Evolutionary conservation across 2,113 vertebrate species (phyloP), one percentile per base, ranked within the genome.

Genomic region (Furnarius figulus): DNA sequence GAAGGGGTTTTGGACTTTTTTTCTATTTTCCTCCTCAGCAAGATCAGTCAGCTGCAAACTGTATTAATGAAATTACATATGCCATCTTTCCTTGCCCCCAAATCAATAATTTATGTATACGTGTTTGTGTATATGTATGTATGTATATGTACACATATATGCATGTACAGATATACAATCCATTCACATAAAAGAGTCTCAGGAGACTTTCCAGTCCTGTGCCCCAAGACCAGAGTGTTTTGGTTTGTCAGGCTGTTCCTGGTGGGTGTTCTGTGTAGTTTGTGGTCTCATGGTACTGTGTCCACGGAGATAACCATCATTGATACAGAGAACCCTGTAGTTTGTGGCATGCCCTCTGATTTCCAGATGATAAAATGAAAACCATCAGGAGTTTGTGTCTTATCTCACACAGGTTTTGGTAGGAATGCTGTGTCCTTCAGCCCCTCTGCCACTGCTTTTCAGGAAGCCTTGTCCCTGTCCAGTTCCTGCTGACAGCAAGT

Each of bases 401-500:
- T 71, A 47, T 18, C 19, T 14, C 11, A 10, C 8, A 7, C 8
- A 33, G 22, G 1, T n/a, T 90, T 85, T 53, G 14, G 24, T 78
- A 53, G 40, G 55, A 78, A 19, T 58, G 37, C 27, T 4, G 55
- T 35, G 47, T 17, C 56, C 47, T 42, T 70, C 27, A 20, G n/a
- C 1, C 0, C 2, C 0, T 56, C 56, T 84, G 2, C 35, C 46
- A 14, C 7, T 23, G 35, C 22, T 62, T 52, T 65, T 28, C 35
- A 42, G 77, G 33, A 61, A 39, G 49, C 77, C 30, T 39, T 30
- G 47, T 13, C 24, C 9, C 52, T 73, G 18, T 35, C 15, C 3
- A 1, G 13, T 50, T 59, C 21, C 62, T 56, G 28, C 52, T 72
- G 62, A 31, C 42, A 52, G 44, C 23, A 58, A 27, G 23, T 25